Base-by-base conservation (phyloP, 2,113 vertebrate species). In the Mixornis gularis region DNA sequence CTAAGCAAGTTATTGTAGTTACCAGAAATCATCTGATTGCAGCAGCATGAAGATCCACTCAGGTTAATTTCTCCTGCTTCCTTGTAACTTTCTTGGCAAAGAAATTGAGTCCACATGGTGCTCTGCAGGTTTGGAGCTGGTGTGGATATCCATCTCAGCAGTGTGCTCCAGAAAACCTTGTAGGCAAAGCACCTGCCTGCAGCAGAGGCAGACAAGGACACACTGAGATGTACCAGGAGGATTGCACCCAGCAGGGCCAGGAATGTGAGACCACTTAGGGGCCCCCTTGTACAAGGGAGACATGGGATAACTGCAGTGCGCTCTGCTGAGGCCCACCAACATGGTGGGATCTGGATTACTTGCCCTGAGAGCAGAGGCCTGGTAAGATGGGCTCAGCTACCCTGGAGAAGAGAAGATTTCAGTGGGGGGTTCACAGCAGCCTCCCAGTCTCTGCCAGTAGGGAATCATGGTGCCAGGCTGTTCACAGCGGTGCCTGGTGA, bases 181-280 rank as follows among this genome's bases (percentile, higher is more conserved):
- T 18, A 4, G 12, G 19, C 43, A 76, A 38, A 58, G 10, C 5
- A 53, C 4, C 6, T 52, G 12, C 19, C 12, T 44, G 41, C 11
- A 56, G 60, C 34, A 72, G 41, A 68, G 44, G 25, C 1, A 12
- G 38, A 27, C 22, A 36, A 19, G 13, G 13, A 32, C 1, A 0
- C 13, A 13, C 12, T 26, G 34, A 71, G 48, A 17, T 21, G 18
- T 4, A 11, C 44, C 26, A 27, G 17, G 20, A 81, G 10, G 25
- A 49, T 27, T 15, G 27, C 13, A 44, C 3, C 16, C 18, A n/a
- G 27, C 12, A 15, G 7, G 16, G 7, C 0, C 0, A 49, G 38
- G 30, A 38, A 43, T 24, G 3, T 13, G 25, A 44, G 17, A 40
- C 27, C 17, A 21, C 11, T 27, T 30, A 36, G 30, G 32, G 13